Percentiles rank a stretch among this genome's conserved stretches.
These are phyloP conservation scores for Gambusia affinis DNA, from an alignment of 2,113 vertebrate species.

Conservation along the genomic window DNA sequence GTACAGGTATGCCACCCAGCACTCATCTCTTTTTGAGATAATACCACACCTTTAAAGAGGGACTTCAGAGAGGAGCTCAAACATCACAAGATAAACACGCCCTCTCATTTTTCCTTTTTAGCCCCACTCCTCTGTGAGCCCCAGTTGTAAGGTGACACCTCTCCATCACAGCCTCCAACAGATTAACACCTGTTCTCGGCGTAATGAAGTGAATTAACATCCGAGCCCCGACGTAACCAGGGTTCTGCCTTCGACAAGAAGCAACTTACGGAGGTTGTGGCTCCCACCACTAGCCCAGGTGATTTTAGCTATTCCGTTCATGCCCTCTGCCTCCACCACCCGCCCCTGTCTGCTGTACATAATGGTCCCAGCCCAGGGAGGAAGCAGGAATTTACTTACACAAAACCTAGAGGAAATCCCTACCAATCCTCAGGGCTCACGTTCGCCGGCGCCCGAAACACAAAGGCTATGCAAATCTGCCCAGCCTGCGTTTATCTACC, in stretches of 20 bases:
- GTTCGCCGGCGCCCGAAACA: conserved; percentile 74
- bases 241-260: conserved; percentile 27
- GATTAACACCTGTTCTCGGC: conserved; percentile 5
- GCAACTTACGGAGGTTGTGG: conserved; percentile 59
- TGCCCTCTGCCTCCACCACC: conserved; percentile 72
- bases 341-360: conserved; percentile 78
- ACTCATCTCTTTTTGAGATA: conserved; percentile 30
- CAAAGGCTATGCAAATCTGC: conserved; percentile 82
- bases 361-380: conserved; percentile 79
- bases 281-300: conserved; percentile 66
- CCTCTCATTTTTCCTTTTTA: conserved; percentile 18
- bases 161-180: conserved; percentile 25
- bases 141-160: conserved; percentile 25
- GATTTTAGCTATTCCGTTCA: conserved; percentile 77
- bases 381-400: conserved; percentile 80
- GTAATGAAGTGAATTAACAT: conserved; percentile 21
- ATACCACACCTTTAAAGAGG: conserved; percentile 62
- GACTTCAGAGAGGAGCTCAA: conserved; percentile 66
- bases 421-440: conserved; percentile 78
- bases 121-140: conserved; percentile 43
- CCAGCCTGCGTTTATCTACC: conserved; percentile 79
- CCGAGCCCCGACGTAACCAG: conserved; percentile 11
- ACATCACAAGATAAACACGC: conserved; percentile 32
- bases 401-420: conserved; percentile 80
- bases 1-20: conserved; percentile 40